Conservation (phyloP, 92 coral and sea anemone genomes). For the Micromussa lordhowensis region DNA sequence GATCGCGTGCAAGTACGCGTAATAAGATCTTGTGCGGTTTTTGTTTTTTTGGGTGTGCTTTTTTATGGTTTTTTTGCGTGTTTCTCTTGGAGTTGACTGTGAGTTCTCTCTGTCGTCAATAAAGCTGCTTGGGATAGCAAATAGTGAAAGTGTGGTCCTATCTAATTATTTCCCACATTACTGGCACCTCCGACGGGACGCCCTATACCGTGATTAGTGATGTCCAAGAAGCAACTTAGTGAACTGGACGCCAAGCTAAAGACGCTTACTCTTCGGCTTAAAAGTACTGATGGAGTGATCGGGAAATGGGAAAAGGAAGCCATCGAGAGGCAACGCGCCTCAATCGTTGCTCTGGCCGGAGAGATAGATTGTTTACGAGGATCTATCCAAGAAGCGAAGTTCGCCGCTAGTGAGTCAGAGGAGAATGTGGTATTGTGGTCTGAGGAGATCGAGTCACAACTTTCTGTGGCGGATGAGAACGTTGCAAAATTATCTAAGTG, state of each 20-base stretch:
- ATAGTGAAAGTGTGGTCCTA: too few species aligned
- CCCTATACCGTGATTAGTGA: too few species aligned
- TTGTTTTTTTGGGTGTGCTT: too few species aligned
- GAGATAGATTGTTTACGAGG: conserved; percentile 33
- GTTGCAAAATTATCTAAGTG: neutral
- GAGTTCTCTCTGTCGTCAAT: too few species aligned
- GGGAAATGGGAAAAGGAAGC: conserved; percentile 32
- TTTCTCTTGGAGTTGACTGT: too few species aligned
- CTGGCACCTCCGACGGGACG: conserved; percentile 65
- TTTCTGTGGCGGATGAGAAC: conserved; percentile 29
- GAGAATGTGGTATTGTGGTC: conserved; percentile 28
- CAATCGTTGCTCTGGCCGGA: conserved; percentile 19
- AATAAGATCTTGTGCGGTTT: too few species aligned
- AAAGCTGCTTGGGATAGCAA: too few species aligned
- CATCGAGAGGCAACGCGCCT: conserved; percentile 23
- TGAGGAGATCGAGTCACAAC: conserved; percentile 21
- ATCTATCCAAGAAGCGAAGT: conserved; percentile 34
- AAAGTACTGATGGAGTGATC: neutral
- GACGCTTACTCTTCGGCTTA: conserved; percentile 28
- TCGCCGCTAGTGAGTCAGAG: conserved; percentile 40
- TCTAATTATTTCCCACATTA: too few species aligned
- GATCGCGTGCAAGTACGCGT: too few species aligned
- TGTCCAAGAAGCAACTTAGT: conserved; percentile 34
- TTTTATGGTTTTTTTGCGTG: too few species aligned
- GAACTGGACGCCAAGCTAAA: conserved; percentile 45